Base-by-base conservation (phyloP, 2,113 vertebrate genomes). In the Passerina amoena region DNA sequence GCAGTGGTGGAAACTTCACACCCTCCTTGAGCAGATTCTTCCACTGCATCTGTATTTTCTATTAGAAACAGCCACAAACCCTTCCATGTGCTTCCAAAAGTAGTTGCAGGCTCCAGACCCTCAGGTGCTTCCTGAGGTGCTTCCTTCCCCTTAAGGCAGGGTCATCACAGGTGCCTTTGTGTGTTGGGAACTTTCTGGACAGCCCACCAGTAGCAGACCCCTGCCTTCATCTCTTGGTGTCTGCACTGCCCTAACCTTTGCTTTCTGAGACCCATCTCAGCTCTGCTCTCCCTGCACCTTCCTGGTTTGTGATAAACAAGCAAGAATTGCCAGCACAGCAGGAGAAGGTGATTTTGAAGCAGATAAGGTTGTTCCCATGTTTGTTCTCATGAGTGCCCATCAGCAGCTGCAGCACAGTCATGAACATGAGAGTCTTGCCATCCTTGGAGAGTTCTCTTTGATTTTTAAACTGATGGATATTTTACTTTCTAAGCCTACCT, bases 391-490 rank as follows among this genome's bases (percentile, higher is more conserved):
- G 25, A 16, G 37, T 44, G 9, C 54, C 40, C 30, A 4, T 10
- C 2, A 12, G 59, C 72, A 81, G 37, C 7, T 82, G 59, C 57
- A 63, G 76, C 71, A 50, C 23, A 64, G 50, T 28, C 59, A 24
- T 27, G 42, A 66, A 22, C 63, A 5, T 0, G 1, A 56, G 57
- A 25, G 8, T 50, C 50, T 45, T 45, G 18, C 51, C 30, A 3
- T 23, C n/a, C 3, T 0, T 37, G 25, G 33, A 54, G 28, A 17
- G 7, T n/a, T 93, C 70, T 75, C 72, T 76, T 35, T 1, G 0
- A 22, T 20, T 70, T 79, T 31, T 30, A 6, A 40, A 18, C 12
- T 50, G 51, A 20, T 3, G 3, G 48, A 17, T 69, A 45, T 40
- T 86, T 89, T 53, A 27, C 30, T 30, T 87, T 42, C 33, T 57